Conservation (phyloP, 1,140 invertebrate genomes). For the Aphelenchoides avenae region DNA sequence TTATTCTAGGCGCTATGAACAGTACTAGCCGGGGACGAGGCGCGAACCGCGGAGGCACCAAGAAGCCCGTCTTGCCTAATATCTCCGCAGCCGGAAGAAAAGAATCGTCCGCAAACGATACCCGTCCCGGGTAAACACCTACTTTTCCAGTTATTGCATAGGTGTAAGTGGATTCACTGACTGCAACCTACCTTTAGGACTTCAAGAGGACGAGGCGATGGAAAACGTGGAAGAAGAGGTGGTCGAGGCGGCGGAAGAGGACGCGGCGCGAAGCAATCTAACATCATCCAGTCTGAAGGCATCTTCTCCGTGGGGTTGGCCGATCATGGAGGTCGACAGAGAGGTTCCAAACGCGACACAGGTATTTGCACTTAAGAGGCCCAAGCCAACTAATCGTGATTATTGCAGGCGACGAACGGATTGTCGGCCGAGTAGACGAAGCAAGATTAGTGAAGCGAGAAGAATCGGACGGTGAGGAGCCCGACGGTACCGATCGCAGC, state of each 20-base stretch:
- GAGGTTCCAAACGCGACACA: constrained; percentile 8
- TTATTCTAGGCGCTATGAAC: too few species aligned
- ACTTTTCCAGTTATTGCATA: too few species aligned
- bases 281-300: constrained; percentile 12
- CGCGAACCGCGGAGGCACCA: too few species aligned
- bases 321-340: not conserved
- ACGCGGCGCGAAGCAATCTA: constrained; percentile 3
- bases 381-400: not conserved
- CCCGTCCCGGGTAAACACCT: too few species aligned
- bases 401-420: constrained; percentile 11
- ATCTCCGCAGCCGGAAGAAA: too few species aligned
- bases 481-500: not conserved
- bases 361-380: not conserved
- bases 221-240: too few species aligned
- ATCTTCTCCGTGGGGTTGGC: constrained; percentile 20
- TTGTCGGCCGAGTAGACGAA: constrained; percentile 18
- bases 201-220: too few species aligned
- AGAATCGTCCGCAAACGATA: too few species aligned
- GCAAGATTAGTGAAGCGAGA: not conserved
- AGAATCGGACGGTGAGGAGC: constrained; percentile 2
- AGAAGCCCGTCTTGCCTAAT: too few species aligned
- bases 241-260: constrained; percentile 4
- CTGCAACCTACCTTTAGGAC: too few species aligned
- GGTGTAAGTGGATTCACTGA: too few species aligned
- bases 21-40: too few species aligned